phyloP scores from a whole-genome alignment of 2,797 vertebrate species.

The Avahi laniger region DNA sequence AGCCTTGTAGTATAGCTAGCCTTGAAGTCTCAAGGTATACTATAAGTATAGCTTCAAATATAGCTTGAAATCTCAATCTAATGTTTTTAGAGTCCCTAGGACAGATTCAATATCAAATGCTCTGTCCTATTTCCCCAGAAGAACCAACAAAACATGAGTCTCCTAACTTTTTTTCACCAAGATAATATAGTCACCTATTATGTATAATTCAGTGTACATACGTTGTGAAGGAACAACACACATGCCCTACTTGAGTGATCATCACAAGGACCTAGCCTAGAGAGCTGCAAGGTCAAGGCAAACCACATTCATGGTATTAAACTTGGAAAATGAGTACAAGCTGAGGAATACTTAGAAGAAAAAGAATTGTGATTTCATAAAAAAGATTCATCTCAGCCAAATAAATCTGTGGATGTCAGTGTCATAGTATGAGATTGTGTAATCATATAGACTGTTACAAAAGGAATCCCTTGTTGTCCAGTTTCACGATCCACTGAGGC shows the following conservation, averaged over 20 bases:
- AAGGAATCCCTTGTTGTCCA: neutral
- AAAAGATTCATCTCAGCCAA: neutral
- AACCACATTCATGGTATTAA: neutral
- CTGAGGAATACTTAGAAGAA: neutral
- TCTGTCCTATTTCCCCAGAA: neutral
- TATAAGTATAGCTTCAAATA: too few relatives aligned
- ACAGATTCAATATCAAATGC: neutral
- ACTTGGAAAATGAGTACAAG: neutral
- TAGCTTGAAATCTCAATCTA: neutral
- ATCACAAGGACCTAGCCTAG: neutral
- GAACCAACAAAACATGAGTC: neutral
- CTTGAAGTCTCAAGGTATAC: too few relatives aligned
- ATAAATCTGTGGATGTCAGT: neutral
- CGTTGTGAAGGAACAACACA: neutral
- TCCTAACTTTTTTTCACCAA: neutral
- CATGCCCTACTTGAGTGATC: neutral
- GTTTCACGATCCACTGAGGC: neutral
- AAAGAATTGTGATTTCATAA: neutral
- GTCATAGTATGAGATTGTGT: neutral
- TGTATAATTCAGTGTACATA: neutral
- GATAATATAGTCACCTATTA: neutral
- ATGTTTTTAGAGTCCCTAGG: neutral
- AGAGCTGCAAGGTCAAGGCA: neutral
- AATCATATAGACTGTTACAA: neutral
- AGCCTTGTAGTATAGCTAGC: too few relatives aligned